Evolutionary conservation across 1,140 invertebrate genomes (phyloP).

Genomic region (Drosophila tani): DNA sequence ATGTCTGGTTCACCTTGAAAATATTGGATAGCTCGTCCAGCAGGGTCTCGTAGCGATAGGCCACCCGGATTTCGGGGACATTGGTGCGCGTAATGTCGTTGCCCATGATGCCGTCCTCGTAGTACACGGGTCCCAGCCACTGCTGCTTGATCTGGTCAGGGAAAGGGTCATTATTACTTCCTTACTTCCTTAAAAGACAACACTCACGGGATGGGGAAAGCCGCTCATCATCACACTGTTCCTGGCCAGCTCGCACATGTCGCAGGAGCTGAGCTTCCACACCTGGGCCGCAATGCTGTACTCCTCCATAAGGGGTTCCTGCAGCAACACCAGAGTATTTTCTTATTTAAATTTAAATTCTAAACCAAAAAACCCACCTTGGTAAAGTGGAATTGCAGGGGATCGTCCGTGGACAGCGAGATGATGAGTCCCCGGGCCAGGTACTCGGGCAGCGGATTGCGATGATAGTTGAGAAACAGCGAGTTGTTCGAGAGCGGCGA

Average conservation of each 20-base stretch:
- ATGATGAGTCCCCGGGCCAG: slow-evolving; percentile 96
- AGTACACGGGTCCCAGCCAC: slow-evolving; percentile 98
- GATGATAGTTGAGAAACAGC: slow-evolving; percentile 99
- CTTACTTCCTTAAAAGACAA: background rate
- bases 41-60: slow-evolving; percentile 95
- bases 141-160: slow-evolving; percentile 95
- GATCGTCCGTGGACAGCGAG: slow-evolving; percentile 99
- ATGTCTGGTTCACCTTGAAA: slow-evolving; percentile 86
- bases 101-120: slow-evolving; percentile 97
- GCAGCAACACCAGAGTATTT: slow-evolving; percentile 1
- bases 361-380: slow-evolving; percentile 88
- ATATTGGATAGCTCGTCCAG: slow-evolving; percentile 97
- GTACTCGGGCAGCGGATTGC: slow-evolving; percentile 99
- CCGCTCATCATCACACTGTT: slow-evolving; percentile 99
- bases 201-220: slow-evolving; percentile 95
- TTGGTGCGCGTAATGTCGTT: slow-evolving; percentile 99
- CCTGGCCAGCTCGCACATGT: slow-evolving; percentile 99
- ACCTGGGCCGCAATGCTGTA: slow-evolving; percentile 99
- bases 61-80: slow-evolving; percentile 98
- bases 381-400: slow-evolving; percentile 99
- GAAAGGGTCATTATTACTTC: background rate
- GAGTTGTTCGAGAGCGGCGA: slow-evolving; percentile 99
- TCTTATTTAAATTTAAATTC: background rate
- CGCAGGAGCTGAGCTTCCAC: slow-evolving; percentile 99
- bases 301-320: slow-evolving; percentile 99